Conservation (phyloP, 1,140 invertebrate genomes). For the Heliconius eleuchia region DNA sequence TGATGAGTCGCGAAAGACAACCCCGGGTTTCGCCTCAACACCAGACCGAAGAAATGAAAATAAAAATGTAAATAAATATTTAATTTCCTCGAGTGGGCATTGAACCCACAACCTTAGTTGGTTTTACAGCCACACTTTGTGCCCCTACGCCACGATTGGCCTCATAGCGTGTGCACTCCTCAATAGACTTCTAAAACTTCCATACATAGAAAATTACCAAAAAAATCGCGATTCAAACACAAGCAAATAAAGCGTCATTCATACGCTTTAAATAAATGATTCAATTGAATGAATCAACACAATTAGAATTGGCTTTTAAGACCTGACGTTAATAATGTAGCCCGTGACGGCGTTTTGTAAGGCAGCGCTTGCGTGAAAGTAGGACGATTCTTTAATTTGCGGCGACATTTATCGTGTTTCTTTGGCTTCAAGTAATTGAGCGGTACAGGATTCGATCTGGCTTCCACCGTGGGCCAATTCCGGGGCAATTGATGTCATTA, state of each 20-base stretch:
- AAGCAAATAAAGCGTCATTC: not conserved
- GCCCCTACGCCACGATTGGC: too few relatives aligned
- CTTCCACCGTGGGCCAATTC: conserved; percentile 69
- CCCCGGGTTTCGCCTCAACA: too few relatives aligned
- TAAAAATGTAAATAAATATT: too few relatives aligned
- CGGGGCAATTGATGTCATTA: conserved; percentile 66
- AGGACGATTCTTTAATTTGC: conserved; percentile 66
- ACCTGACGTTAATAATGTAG: not conserved
- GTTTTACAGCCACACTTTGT: too few relatives aligned
- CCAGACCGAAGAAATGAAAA: too few relatives aligned
- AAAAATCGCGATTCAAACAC: not conserved
- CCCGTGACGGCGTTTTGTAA: conserved; percentile 35
- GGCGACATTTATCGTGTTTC: conserved; percentile 68
- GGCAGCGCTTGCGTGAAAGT: conserved; percentile 43
- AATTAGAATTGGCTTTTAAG: not conserved
- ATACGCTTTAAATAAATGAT: not conserved
- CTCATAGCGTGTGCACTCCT: too few relatives aligned
- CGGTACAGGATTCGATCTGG: conserved; percentile 49
- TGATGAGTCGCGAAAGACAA: too few relatives aligned
- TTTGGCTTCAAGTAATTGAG: conserved; percentile 73
- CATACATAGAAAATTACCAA: not conserved
- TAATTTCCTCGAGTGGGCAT: too few relatives aligned
- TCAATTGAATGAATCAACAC: not conserved
- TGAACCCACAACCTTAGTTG: too few relatives aligned
- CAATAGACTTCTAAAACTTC: too few relatives aligned